These are phyloP conservation scores for Sturnus vulgaris DNA, from an alignment of 2,113 vertebrate species.

Conservation along the genomic window DNA sequence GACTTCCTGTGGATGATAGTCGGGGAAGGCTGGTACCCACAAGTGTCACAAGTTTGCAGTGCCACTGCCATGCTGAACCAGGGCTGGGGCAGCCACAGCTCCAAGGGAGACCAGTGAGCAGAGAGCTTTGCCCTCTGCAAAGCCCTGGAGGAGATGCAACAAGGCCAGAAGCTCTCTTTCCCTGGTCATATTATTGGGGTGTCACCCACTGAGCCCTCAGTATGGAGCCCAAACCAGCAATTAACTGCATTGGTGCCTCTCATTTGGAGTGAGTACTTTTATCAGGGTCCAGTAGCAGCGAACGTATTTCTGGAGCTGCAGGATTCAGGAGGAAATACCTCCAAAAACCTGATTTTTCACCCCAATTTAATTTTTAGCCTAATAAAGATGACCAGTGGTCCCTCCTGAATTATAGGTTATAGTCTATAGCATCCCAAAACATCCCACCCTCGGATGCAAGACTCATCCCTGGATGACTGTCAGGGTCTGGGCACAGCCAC, in stretches of 20 bases:
- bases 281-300: not conserved
- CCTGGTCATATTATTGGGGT: rapidly evolving
- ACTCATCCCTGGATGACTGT: not conserved
- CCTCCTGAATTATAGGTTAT: not conserved
- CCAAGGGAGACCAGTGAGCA: rapidly evolving
- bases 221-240: not conserved
- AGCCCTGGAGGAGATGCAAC: not conserved
- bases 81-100: not conserved
- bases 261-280: not conserved
- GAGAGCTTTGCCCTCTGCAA: not conserved
- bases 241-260: not conserved
- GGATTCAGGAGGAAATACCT: not conserved
- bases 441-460: not conserved
- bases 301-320: not conserved
- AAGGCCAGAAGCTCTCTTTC: not conserved
- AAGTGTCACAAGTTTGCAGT: rapidly evolving
- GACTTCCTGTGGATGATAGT: not conserved
- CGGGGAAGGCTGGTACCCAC: not conserved
- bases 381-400: not conserved
- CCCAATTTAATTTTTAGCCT: constrained; percentile 18
- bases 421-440: not conserved
- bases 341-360: constrained; percentile 12
- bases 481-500: not conserved
- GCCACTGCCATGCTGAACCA: not conserved
- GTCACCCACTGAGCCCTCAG: not conserved